Percentiles rank a stretch among this genome's conserved stretches.
Evolutionary conservation across 2,797 vertebrate species (phyloP).

Genomic region (Sebastes nivosus): DNA sequence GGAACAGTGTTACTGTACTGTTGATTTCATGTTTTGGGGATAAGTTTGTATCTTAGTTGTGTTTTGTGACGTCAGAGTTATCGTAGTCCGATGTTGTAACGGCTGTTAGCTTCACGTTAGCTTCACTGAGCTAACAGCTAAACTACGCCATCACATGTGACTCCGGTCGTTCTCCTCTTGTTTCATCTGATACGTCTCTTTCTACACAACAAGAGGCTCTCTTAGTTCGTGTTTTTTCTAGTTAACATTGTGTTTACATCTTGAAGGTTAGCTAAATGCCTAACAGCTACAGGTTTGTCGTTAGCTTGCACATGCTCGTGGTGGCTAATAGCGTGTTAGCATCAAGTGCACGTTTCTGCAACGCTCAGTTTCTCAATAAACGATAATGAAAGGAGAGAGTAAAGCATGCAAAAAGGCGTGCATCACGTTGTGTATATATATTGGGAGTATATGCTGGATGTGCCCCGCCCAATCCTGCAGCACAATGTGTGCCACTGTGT

Average conservation of each 20-base stretch:
- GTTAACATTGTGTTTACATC: too few species aligned
- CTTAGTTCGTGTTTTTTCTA: accelerated
- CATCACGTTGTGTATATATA: neutral
- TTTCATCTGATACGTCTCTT: accelerated
- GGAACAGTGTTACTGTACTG: neutral
- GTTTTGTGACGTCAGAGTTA: neutral
- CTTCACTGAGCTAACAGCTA: neutral
- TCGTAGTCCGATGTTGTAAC: neutral
- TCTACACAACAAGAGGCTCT: accelerated
- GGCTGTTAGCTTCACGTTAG: conserved; percentile 14
- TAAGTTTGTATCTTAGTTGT: accelerated
- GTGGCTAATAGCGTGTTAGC: conserved; percentile 31
- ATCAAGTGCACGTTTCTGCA: conserved; percentile 17
- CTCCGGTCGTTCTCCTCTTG: accelerated
- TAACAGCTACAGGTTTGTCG: neutral
- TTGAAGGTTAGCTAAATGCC: neutral
- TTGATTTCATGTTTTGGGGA: neutral
- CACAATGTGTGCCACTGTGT: too few species aligned
- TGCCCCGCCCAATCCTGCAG: accelerated
- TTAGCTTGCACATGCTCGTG: conserved; percentile 19
- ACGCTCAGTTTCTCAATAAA: neutral
- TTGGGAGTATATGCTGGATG: accelerated
- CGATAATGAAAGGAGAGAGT: accelerated
- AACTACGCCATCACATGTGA: neutral
- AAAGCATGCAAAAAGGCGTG: neutral